Conservation (phyloP, 2,888 invertebrate species). For the Autographa gamma region DNA sequence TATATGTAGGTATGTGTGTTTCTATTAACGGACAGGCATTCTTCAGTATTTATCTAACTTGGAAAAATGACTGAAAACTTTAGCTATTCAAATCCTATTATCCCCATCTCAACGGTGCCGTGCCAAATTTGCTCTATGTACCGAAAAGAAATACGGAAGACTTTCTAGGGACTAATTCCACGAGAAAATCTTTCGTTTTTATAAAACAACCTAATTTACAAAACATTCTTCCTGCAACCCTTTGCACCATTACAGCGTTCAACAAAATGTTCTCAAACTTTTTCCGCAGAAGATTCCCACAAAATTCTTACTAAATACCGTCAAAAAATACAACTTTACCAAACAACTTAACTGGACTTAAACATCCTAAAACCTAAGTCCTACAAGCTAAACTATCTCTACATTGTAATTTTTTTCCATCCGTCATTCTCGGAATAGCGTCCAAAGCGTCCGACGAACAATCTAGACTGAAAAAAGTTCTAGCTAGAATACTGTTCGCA, state of each 20-base stretch:
- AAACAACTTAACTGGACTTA: neutral
- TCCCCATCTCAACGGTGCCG: too few relatives aligned
- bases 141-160: too few relatives aligned
- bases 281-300: neutral
- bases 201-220: neutral
- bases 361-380: neutral
- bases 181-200: neutral
- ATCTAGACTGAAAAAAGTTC: slow-evolving; percentile 73
- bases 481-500: slow-evolving; percentile 70
- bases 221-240: slow-evolving; percentile 3
- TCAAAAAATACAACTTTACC: neutral
- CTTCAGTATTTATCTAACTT: too few relatives aligned
- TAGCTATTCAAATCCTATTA: too few relatives aligned
- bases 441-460: slow-evolving; percentile 64
- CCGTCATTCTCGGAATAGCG: slow-evolving; percentile 64
- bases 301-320: neutral
- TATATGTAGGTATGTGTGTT: too few relatives aligned
- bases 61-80: too few relatives aligned
- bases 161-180: too few relatives aligned
- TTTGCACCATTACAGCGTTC: slow-evolving; percentile 1
- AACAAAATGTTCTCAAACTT: slow-evolving; percentile 1
- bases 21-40: too few relatives aligned
- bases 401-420: slow-evolving; percentile 49
- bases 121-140: too few relatives aligned
- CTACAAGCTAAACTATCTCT: slow-evolving; percentile 40